Base-by-base conservation (phyloP, 2,888 invertebrate genomes). In the Sinelater perroti region DNA sequence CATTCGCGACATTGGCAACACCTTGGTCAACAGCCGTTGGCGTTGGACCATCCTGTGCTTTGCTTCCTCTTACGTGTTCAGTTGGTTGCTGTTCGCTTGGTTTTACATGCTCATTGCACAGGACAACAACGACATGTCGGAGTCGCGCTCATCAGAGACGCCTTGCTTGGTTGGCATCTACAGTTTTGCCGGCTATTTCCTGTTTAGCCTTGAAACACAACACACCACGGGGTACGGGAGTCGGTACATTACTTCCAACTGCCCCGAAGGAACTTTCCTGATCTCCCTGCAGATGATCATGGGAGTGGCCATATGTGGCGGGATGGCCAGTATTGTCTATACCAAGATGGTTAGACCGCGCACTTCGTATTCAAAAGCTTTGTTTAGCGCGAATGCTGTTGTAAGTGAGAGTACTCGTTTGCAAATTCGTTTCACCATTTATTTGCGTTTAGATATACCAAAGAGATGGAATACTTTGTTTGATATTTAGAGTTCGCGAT, bases 191-290 rank as follows among this genome's bases (percentile, higher is more conserved):
- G 86, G 86, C 0, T 81, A 87, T 58, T 84, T 94, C 58, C 84
- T 94, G 74, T 93, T 94, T 81, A 90, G 92, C 31, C 87, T 95
- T 57, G 95, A 95, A 76, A 93, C 93, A 0, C 78, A 85, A 81
- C 85, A 86, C 70, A 86, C 93, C 0, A 91, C 93, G 28, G 95
- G 94, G 0, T 95, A 93, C 72, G 94, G 94, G 1, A 85, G 85
- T 11, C 83, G 93, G 56, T 89, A 85, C 72, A 90, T 91, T 0
- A 92, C 88, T 18, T 90, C 91, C 65, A 88, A 92, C 71, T 95
- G 95, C 72, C 90, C 92, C 0, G 91, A 92, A 76, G 92, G 91
- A 0, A 87, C 92, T 44, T 85, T 92, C 60, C 80, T 93, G 8
- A 87, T 95, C 82, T 89, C 91, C 49, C 76, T 91, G 63, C 94